phyloP scores from a whole-genome alignment of 2,113 vertebrate genomes.

The Kobus ellipsiprymnus region DNA sequence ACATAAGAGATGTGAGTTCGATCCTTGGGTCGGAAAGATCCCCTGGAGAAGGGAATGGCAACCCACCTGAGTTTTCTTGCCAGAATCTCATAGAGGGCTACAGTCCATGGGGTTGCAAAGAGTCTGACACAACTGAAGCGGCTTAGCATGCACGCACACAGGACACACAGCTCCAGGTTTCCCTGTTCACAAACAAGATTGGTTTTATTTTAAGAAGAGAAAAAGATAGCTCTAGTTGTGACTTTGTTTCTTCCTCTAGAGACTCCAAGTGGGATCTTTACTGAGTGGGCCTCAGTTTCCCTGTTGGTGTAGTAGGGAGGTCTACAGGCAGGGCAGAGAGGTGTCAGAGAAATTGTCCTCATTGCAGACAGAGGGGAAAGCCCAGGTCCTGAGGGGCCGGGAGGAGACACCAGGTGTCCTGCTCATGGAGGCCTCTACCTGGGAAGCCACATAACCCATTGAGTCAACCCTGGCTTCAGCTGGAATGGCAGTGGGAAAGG shows the following conservation, averaged over 20 bases:
- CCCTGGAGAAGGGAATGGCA: background rate
- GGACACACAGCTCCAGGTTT: background rate
- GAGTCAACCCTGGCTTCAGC: background rate
- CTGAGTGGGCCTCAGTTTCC: background rate
- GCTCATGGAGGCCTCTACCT: background rate
- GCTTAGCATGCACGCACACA: accelerated
- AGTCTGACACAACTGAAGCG: background rate
- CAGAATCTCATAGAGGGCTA: background rate
- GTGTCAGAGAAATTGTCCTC: background rate
- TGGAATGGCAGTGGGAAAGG: background rate
- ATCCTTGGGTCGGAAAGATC: background rate
- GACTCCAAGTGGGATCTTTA: background rate
- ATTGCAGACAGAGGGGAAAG: background rate
- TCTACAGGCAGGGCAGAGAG: background rate
- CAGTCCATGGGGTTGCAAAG: background rate
- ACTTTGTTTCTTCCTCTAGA: slow-evolving; percentile 5
- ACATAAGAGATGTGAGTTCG: background rate
- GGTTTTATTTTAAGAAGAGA: background rate
- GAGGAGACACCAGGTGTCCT: background rate
- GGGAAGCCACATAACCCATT: background rate
- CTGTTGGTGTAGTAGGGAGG: background rate
- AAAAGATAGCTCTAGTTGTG: background rate
- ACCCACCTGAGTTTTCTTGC: background rate
- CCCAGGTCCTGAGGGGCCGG: background rate
- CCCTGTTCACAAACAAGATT: background rate